A percentile compares a stretch with the other conserved stretches of the same genome.
phyloP scores from a whole-genome alignment of 2,888 invertebrate genomes.

The Calliopum simillimum region DNA sequence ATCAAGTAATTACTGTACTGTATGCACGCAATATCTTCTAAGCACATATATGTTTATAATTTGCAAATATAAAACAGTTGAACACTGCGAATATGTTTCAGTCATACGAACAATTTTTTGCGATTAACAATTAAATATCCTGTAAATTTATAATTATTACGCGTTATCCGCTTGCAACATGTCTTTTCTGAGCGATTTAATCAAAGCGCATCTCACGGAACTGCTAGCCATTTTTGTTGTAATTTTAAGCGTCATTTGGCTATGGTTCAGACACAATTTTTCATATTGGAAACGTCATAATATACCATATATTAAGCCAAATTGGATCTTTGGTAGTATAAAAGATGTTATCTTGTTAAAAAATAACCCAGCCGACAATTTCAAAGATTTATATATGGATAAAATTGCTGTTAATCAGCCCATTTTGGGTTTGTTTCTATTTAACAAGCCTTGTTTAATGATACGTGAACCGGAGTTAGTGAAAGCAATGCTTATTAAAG shows the following conservation, averaged over 20 bases:
- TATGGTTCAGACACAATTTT: constrained; percentile 51
- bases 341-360: constrained; percentile 53
- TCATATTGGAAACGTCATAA: constrained; percentile 58
- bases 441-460: constrained; percentile 67
- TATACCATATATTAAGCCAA: constrained; percentile 58
- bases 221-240: constrained; percentile 39
- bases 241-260: constrained; percentile 43
- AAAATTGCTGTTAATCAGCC: constrained; percentile 53
- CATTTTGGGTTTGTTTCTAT: constrained; percentile 66
- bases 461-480: constrained; percentile 67
- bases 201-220: no score
- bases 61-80: no score
- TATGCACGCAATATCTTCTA: no score
- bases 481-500: constrained; percentile 67
- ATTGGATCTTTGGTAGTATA: constrained; percentile 65
- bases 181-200: no score
- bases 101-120: no score
- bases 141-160: no score
- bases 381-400: constrained; percentile 64
- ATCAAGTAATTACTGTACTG: no score
- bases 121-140: no score
- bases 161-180: no score
- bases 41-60: no score
- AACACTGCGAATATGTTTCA: no score
- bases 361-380: constrained; percentile 50